A percentile compares a stretch with the other conserved stretches of the same genome.
phyloP scores from a whole-genome alignment of 2,113 vertebrate species.

The Ameiurus melas region DNA sequence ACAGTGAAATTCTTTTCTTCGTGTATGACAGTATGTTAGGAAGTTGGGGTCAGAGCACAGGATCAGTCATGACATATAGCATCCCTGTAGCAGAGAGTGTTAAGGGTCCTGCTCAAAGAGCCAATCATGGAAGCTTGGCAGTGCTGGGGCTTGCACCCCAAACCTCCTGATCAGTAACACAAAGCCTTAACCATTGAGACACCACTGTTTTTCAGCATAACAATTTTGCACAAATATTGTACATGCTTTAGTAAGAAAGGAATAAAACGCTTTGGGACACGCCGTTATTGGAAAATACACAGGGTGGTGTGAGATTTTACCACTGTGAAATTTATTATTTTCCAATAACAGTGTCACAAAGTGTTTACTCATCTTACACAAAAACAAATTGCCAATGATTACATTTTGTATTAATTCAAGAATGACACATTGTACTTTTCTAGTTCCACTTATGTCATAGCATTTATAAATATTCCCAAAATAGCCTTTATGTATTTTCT shows the following conservation, averaged over 20 bases:
- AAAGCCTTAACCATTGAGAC: too few species aligned
- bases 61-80: too few species aligned
- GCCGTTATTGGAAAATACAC: background rate
- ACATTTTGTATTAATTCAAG: background rate
- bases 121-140: too few species aligned
- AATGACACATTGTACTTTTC: background rate
- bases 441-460: background rate
- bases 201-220: background rate
- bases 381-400: background rate
- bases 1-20: too few species aligned
- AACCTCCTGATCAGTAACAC: too few species aligned
- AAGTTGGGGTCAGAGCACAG: too few species aligned
- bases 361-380: background rate
- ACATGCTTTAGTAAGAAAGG: background rate
- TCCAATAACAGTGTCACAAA: background rate
- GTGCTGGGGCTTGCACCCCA: too few species aligned
- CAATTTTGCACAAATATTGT: background rate
- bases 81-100: too few species aligned
- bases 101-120: too few species aligned
- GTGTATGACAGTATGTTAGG: too few species aligned
- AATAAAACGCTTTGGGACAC: background rate
- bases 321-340: background rate
- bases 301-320: background rate
- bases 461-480: background rate
- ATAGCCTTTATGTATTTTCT: background rate